A percentile compares a stretch with the other conserved stretches of the same genome.
Conservation (phyloP, 1,140 invertebrate species). For the Nomia melanderi region DNA sequence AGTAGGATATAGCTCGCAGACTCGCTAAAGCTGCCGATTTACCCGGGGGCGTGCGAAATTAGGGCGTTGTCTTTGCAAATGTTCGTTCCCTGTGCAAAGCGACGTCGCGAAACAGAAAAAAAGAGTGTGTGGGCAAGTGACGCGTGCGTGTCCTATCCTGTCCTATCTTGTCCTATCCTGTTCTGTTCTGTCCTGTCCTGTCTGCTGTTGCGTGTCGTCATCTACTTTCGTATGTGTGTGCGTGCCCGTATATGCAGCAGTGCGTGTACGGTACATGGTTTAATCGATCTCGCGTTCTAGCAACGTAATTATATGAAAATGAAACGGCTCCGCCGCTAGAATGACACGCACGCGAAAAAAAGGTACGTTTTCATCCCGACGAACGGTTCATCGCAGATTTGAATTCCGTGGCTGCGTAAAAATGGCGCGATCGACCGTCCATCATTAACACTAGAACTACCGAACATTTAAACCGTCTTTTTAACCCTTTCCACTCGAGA, state of each 20-base stretch:
- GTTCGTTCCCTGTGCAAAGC: background rate
- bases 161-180: background rate
- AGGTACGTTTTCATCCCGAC: background rate
- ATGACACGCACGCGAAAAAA: background rate
- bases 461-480: no score
- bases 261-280: constrained; percentile 25
- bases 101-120: background rate
- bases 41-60: background rate
- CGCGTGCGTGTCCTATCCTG: background rate
- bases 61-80: constrained; percentile 37
- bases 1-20: background rate
- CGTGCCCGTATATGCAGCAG: background rate
- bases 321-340: background rate
- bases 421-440: no score
- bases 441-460: no score
- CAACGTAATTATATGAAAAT: constrained; percentile 44
- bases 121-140: background rate
- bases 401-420: no score
- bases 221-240: background rate
- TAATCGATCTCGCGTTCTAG: constrained; percentile 45
- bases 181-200: no score
- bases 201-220: no score
- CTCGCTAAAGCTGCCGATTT: background rate
- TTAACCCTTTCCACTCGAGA: no score
- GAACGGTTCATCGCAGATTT: background rate